A percentile compares a stretch with the other conserved stretches of the same genome.
Evolutionary conservation across 2,888 invertebrate genomes (phyloP).

Genomic region (Phoronis australis): DNA sequence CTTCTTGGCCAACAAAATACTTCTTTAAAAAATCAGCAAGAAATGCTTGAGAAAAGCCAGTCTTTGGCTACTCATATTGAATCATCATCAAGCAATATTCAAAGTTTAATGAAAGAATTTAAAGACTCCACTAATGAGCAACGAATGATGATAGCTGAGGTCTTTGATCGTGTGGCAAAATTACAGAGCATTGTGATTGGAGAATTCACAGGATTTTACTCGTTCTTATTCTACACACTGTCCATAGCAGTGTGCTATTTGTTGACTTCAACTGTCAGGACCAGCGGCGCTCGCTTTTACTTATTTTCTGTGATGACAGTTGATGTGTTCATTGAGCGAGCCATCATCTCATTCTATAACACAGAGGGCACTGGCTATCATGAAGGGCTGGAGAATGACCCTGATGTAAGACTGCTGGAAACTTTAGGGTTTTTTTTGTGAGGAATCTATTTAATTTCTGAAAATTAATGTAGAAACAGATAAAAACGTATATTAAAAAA

Average conservation of each 20-base stretch:
- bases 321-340: slow-evolving; percentile 56
- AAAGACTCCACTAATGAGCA: slow-evolving; percentile 59
- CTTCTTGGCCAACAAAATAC: slow-evolving; percentile 56
- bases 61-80: slow-evolving; percentile 41
- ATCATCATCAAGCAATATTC: slow-evolving; percentile 37
- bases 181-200: slow-evolving; percentile 62
- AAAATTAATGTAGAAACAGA: too few species aligned
- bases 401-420: too few species aligned
- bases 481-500: too few species aligned
- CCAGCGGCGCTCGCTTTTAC: slow-evolving; percentile 58
- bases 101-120: slow-evolving; percentile 41
- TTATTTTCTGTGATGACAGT: slow-evolving; percentile 57
- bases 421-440: too few species aligned
- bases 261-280: slow-evolving; percentile 59
- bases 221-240: slow-evolving; percentile 60
- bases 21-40: slow-evolving; percentile 47
- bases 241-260: slow-evolving; percentile 58
- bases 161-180: slow-evolving; percentile 58
- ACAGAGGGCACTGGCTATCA: slow-evolving; percentile 1
- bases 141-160: slow-evolving; percentile 57
- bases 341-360: slow-evolving; percentile 14
- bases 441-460: too few species aligned
- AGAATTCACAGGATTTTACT: slow-evolving; percentile 64
- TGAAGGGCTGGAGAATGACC: too few species aligned
- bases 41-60: slow-evolving; percentile 41